Conservation (phyloP, 92 coral and sea anemone genomes). For the Porites cylindrica region DNA sequence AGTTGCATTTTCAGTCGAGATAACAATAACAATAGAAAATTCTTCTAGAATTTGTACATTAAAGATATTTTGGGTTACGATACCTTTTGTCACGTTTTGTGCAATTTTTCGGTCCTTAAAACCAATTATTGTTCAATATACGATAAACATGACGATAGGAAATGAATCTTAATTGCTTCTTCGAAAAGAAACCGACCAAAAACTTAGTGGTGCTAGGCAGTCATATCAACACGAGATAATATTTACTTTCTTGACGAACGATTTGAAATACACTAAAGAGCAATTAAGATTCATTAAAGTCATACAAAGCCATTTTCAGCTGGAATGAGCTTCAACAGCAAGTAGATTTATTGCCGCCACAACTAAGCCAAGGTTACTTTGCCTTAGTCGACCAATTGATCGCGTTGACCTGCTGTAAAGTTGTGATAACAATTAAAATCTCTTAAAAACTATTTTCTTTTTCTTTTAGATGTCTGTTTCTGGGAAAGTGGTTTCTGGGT, state of each 20-base stretch:
- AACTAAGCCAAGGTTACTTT: constrained; percentile 5
- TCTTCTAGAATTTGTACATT: neutral
- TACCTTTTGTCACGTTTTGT: neutral
- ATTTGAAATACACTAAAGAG: constrained; percentile 32
- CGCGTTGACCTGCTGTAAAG: neutral
- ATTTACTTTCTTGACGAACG: constrained; percentile 18
- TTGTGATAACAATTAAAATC: neutral
- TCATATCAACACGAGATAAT: constrained; percentile 31
- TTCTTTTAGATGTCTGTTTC: neutral
- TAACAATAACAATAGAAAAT: neutral
- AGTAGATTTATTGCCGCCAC: constrained; percentile 18
- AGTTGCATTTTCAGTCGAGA: neutral
- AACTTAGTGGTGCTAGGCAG: constrained; percentile 13
- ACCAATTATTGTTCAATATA: constrained; percentile 35
- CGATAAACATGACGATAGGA: constrained; percentile 35
- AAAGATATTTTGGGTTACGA: constrained; percentile 3
- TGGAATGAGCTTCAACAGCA: constrained; percentile 3
- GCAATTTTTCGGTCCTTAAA: constrained; percentile 34
- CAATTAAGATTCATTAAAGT: constrained; percentile 36
- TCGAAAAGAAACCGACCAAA: constrained; percentile 17
- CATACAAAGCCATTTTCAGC: constrained; percentile 23
- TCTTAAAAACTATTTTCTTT: neutral
- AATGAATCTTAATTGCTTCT: constrained; percentile 44
- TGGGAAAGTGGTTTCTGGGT: neutral
- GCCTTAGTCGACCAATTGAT: constrained; percentile 9